These are phyloP conservation scores for Taenaris catops DNA, from an alignment of 2,888 invertebrate genomes.

Conservation along the genomic window DNA sequence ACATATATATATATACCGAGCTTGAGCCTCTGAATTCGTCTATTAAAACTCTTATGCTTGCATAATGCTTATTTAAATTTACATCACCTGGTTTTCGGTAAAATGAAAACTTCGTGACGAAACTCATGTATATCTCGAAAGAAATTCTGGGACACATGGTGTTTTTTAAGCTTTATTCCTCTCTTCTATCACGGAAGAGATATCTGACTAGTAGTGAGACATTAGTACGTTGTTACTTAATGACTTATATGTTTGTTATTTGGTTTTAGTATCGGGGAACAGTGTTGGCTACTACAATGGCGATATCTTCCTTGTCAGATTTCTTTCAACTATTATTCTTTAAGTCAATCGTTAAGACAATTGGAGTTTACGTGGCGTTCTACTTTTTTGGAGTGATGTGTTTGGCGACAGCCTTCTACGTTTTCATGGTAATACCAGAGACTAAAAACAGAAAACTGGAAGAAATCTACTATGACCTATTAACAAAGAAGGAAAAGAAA, in stretches of 20 bases:
- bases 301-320: slow-evolving; percentile 27
- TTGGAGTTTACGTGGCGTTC: slow-evolving; percentile 31
- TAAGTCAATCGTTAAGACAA: slow-evolving; percentile 25
- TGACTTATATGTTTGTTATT: not conserved
- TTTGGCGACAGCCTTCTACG: slow-evolving; percentile 27
- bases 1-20: no score
- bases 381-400: slow-evolving; percentile 32
- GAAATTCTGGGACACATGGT: no score
- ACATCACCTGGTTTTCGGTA: no score
- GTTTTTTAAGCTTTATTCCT: no score
- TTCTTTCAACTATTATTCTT: slow-evolving; percentile 32
- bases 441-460: slow-evolving; percentile 31
- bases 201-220: not conserved
- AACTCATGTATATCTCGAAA: no score
- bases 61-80: no score
- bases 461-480: slow-evolving; percentile 31
- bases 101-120: no score
- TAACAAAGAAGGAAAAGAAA: slow-evolving; percentile 23
- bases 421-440: slow-evolving; percentile 29
- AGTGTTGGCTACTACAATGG: slow-evolving; percentile 32
- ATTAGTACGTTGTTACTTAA: not conserved
- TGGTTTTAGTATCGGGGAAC: slow-evolving; percentile 33
- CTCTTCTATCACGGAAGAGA: no score
- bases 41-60: no score
- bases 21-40: no score